Base-by-base conservation (phyloP, 2,113 vertebrate genomes). In the Pangasianodon gigas region DNA sequence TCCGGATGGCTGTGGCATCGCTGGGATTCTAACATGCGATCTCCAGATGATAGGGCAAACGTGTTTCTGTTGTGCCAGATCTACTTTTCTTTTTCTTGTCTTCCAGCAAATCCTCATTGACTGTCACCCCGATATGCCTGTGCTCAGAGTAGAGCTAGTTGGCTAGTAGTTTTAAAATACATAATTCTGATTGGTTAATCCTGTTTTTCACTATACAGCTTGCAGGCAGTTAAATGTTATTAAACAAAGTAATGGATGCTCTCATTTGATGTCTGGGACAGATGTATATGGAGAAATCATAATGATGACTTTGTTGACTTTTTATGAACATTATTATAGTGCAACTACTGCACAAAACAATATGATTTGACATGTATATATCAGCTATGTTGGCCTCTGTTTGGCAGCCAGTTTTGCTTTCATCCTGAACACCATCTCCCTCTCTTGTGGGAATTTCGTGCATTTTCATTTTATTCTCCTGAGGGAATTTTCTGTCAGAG, bases 381-480 rank as follows among this genome's bases (percentile, higher is more conserved):
- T 80, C 21, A 80, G 26, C 77, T 80, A 51, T 51, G 11, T 24
- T 14, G 54, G 6, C 1, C 29, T 81, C 14, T 32, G 24, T n/a
- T 18, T 29, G 74, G 41, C 32, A 41, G 71, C 7, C 19, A 37
- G 69, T 77, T 77, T 77, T 75, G 24, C 54, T 75, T 60, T 58
- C 41, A 19, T 77, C 65, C 16, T 29, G 16, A 37, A 46, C 1
- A 18, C 56, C 16, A 46, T 48, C n/a, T 58, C 46, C 29, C 4
- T 21, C 46, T 75, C 62, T 29, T 69, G 51, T 26, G 48, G 54
- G 83, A 52, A 74, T 52, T 80, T 52, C 21, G 8, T 13, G 7
- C 71, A n/a, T 69, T 75, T 87, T 41, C 11, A 1, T 37, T 87
- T 79, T 21, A 65, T 75, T 60, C 56, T 86, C 89, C 74, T 69